These are phyloP conservation scores for Zaprionus inermis DNA, from an alignment of 1,140 invertebrate species.

Conservation along the genomic window DNA sequence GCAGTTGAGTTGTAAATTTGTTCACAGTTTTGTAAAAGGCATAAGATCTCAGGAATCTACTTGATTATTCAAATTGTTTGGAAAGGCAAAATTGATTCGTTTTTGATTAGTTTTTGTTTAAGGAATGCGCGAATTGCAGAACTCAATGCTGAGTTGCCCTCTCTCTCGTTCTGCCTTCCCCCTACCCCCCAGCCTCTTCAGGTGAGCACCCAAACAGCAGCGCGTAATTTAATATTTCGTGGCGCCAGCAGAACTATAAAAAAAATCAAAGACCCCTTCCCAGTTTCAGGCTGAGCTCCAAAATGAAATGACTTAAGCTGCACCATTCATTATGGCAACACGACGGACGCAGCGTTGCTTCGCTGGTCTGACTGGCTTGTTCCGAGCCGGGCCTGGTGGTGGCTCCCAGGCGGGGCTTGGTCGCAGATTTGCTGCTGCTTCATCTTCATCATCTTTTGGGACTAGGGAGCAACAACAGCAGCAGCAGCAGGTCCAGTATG, in stretches of 20 bases:
- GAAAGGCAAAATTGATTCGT: conserved; percentile 6
- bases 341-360: no score
- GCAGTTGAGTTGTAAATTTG: background rate
- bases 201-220: conserved; percentile 63
- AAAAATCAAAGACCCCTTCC: conserved; percentile 38
- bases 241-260: conserved; percentile 83
- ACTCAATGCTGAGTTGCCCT: background rate
- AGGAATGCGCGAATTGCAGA: conserved; percentile 16
- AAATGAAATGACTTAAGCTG: conserved; percentile 84
- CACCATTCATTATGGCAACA: conserved; percentile 84
- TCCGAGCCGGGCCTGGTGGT: no score
- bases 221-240: conserved; percentile 84
- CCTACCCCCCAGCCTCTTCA: conserved; percentile 21
- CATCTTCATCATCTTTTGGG: conserved; percentile 79
- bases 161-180: background rate
- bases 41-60: background rate
- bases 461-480: conserved; percentile 13
- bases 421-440: conserved; percentile 75
- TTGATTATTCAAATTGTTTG: background rate
- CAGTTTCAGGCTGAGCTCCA: conserved; percentile 47
- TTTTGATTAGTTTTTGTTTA: conserved; percentile 26
- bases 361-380: no score
- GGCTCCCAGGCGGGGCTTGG: conserved; percentile 13
- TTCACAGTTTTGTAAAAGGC: background rate
- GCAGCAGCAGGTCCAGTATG: conserved; percentile 37